Base-by-base conservation (phyloP, 2,113 vertebrate genomes). In the Psittacus erithacus region DNA sequence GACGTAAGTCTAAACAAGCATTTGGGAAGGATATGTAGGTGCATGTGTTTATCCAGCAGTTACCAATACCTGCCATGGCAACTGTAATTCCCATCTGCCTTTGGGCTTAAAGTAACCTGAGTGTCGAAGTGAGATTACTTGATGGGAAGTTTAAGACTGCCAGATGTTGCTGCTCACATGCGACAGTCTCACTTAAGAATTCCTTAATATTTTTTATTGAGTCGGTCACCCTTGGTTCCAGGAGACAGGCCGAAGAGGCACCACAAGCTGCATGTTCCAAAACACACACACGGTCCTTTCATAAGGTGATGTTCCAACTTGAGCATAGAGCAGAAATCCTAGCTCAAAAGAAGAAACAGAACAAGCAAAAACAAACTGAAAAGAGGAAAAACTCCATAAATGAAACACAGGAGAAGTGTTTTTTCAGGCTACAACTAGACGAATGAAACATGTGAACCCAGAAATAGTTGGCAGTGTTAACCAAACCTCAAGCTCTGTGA, bases 401-500 rank as follows among this genome's bases (percentile, higher is more conserved):
- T 44, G 46, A 86, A 97, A 86, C 60, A 94, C 43, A 70, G 67
- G 11, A 74, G 46, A 88, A 78, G 69, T 90, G 82, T 78, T 93
- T 96, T 88, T 86, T 68, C 68, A 93, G 88, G 55, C 69, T 92
- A 71, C 88, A 88, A 73, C 2, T 10, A 86, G 85, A 88, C 1
- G 1, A 78, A 57, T 95, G 86, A 96, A 95, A 90, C 1, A 0
- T 22, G 69, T 88, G 93, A 94, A 93, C 88, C 63, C 55, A 94
- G 88, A 88, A 95, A 96, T 82, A 93, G 60, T 89, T 96, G 93
- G 93, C 93, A 94, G 68, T 5, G 50, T 43, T 81, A 74, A 83
- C 50, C 43, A 96, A 93, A 94, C 86, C 90, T 96, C 90, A 93
- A 71, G 60, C 50, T 75, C 80, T 68, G 69, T 24, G 82, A 93